Base-by-base conservation (phyloP, 2,113 vertebrate species). In the Hemiprocne comata region DNA sequence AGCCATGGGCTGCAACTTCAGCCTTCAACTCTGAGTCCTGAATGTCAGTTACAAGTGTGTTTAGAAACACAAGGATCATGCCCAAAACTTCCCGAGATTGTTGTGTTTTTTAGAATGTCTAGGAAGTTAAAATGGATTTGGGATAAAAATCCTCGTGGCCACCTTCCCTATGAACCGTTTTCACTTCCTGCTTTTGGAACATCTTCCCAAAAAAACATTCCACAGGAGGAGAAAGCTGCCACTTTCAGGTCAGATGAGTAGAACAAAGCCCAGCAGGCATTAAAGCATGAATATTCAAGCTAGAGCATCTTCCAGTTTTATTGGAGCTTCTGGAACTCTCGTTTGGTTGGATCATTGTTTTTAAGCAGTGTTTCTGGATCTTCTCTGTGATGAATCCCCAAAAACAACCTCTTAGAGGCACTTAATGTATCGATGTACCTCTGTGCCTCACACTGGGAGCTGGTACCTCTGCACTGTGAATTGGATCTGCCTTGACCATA, bases 81-180 rank as follows among this genome's bases (percentile, higher is more conserved):
- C 44, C 54, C 66, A 4, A 42, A 72, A 25, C 66, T 48, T 31
- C 16, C 25, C 1, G 5, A 66, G 69, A 11, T 54, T 7, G 1
- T 4, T 66, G 14, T 31, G 2, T 77, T 66, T 83, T 42, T 36
- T 81, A 61, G 44, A 58, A 15, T 28, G 11, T 29, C 40, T 18
- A 28, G 60, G 33, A 55, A 64, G 16, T 33, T 36, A 40, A 34
- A 8, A 46, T 78, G 26, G 3, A 8, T 65, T 11, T 70, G 46
- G 51, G 36, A 50, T 76, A 33, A 85, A 93, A 67, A 24, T 79
- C n/a, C 10, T 65, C 14, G 1, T 24, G 26, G 5, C 6, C 9
- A 2, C 10, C 5, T 76, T 53, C 23, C 23, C 17, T n/a, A 19
- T 50, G 51, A 58, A 71, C 29, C 0, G 0, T 57, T 72, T 62